Evolutionary conservation across 1,140 invertebrate genomes (phyloP).

Genomic region (Euglossa dilemma): DNA sequence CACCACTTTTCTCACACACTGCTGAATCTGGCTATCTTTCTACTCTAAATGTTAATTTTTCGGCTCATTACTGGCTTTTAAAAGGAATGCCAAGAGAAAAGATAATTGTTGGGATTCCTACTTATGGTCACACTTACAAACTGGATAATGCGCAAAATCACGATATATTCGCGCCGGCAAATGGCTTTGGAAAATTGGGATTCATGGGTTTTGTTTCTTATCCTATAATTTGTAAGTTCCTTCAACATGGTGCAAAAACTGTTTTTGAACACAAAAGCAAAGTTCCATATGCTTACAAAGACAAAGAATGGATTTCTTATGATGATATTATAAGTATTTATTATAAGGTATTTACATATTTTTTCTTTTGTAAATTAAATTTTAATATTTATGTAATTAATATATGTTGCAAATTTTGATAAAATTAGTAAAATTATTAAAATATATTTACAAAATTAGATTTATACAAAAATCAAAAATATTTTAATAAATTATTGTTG

Average conservation of each 20-base stretch:
- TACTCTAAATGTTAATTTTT: constrained; percentile 92
- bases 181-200: constrained; percentile 86
- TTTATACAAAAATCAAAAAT: constrained; percentile 10
- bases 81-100: constrained; percentile 92
- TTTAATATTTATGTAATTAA: too few relatives aligned
- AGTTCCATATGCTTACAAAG: constrained; percentile 90
- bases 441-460: neutral
- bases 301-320: constrained; percentile 94
- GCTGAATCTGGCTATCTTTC: constrained; percentile 86
- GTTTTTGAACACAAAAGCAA: constrained; percentile 87
- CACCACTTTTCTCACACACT: constrained; percentile 87
- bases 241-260: constrained; percentile 81
- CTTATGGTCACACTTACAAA: constrained; percentile 92
- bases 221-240: constrained; percentile 87
- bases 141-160: constrained; percentile 87
- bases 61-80: constrained; percentile 90
- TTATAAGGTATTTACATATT: constrained; percentile 85
- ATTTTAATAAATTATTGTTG: constrained; percentile 2
- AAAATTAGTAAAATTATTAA: too few relatives aligned
- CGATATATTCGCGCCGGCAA: constrained; percentile 87
- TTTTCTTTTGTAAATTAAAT: neutral
- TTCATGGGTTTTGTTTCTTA: constrained; percentile 88
- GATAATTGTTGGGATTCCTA: constrained; percentile 94
- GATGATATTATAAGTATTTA: constrained; percentile 89
- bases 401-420: too few relatives aligned